Evolutionary conservation across 2,113 vertebrate species (phyloP), one percentile per base, ranked within the genome.

Genomic region (Motacilla alba): DNA sequence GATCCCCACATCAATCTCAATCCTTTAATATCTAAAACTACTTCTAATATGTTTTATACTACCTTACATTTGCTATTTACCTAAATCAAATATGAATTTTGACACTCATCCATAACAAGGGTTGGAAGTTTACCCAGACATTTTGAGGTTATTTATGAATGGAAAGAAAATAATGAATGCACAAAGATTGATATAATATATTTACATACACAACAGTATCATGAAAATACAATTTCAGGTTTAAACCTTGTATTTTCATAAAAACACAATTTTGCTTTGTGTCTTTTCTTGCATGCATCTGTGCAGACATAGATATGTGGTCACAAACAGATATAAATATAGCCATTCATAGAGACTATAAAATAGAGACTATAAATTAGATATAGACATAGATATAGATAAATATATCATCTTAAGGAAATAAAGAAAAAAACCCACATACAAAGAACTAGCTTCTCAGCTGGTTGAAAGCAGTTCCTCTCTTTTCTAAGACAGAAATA

Each of bases 351-450:
- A 27, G 35, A 60, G 24, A 27, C 35, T 27, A 18, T 60, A 39
- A 60, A 19, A 60, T 18, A 27, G 5, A 37, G 35, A 39, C 24
- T 60, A 37, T 17, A 83, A 15, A 41, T 20, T 60, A 24, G 19
- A 20, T 22, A 21, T 8, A 46, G 59, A 58, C 18, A 50, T 9
- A 66, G 17, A 37, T 33, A n/a, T 14, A 50, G 7, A 41, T 6
- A 41, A 15, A 19, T 10, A 50, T 4, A 58, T 41, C 0, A 0
- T n/a, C 11, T 49, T 41, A 37, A 72, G 55, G 6, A 82, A 43
- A 72, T 22, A 33, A 64, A 21, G 22, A 15, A 46, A 69, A 47
- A 27, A 60, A 0, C 0, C 0, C 7, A 21, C 3, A 69, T 28
- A 22, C 7, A 67, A 26, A 67, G 5, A 7, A 47, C 10, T 72